phyloP scores from a whole-genome alignment of 2,113 vertebrate species.

The Dasyprocta punctata region DNA sequence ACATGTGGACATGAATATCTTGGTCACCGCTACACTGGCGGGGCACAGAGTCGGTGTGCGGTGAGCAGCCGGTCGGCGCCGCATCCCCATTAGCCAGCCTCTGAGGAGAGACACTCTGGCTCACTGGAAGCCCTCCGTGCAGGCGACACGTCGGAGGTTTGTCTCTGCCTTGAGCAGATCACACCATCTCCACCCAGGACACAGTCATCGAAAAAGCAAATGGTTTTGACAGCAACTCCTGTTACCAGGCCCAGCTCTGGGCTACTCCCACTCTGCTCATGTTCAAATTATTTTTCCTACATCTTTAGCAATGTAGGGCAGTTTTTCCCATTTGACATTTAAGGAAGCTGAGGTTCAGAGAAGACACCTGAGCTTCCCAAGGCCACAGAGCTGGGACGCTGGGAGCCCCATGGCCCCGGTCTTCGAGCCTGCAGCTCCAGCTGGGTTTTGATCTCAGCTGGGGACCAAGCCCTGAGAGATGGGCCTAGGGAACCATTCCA shows the following conservation, averaged over 20 bases:
- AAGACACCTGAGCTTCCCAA: not conserved
- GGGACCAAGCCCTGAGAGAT: not conserved
- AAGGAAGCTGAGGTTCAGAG: not conserved
- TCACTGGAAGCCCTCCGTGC: not conserved
- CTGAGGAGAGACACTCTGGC: not conserved
- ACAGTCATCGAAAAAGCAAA: not conserved
- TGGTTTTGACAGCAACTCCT: not conserved
- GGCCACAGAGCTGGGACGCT: not conserved
- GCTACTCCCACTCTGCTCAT: not conserved
- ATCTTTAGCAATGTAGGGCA: not conserved
- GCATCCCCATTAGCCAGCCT: not conserved
- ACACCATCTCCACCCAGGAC: not conserved
- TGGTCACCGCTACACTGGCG: not conserved
- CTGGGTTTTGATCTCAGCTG: not conserved
- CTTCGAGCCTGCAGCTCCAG: not conserved
- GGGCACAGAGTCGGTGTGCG: not conserved
- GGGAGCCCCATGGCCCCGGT: accelerated
- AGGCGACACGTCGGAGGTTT: not conserved
- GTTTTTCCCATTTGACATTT: not conserved
- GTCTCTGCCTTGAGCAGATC: not conserved
- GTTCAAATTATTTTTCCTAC: too few relatives aligned
- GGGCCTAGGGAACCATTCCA: not conserved
- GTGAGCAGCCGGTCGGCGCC: not conserved
- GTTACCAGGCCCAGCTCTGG: not conserved
- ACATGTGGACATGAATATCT: not conserved